Conservation (phyloP, 2,797 vertebrate species). For the Fistularia tabacaria region DNA sequence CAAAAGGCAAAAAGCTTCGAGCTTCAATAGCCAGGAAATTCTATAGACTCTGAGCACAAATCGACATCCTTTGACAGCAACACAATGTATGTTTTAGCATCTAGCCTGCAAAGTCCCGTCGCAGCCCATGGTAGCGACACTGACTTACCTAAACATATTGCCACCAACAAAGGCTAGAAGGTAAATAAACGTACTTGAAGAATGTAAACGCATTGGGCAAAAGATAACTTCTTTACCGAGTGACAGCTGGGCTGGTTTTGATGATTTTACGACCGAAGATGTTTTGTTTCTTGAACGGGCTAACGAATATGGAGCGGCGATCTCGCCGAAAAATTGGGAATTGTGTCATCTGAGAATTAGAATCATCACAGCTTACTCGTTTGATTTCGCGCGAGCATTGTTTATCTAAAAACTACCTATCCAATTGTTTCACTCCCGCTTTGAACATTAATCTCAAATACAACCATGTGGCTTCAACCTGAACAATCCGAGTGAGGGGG, state of each 20-base stretch:
- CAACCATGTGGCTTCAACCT: conserved; percentile 30
- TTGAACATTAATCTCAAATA: conserved; percentile 36
- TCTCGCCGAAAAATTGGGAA: conserved; percentile 40
- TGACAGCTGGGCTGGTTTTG: conserved; percentile 38
- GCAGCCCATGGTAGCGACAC: conserved; percentile 77
- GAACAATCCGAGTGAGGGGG: conserved; percentile 19
- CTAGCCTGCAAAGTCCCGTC: conserved; percentile 73
- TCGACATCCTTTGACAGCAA: conserved; percentile 74
- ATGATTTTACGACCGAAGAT: conserved; percentile 29
- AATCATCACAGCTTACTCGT: too few relatives aligned
- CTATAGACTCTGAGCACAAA: conserved; percentile 73
- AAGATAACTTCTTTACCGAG: conserved; percentile 37
- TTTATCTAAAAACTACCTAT: conserved; percentile 26
- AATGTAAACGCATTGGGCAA: conserved; percentile 30
- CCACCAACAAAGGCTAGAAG: conserved; percentile 61
- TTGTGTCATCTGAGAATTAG: conserved; percentile 24
- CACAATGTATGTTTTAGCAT: conserved; percentile 78
- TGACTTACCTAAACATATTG: conserved; percentile 73
- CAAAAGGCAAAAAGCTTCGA: conserved; percentile 56
- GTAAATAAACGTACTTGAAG: conserved; percentile 31
- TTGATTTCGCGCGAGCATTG: too few relatives aligned
- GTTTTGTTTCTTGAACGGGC: conserved; percentile 24
- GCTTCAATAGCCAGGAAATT: conserved; percentile 68
- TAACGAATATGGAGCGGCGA: conserved; percentile 10
- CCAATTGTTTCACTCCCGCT: conserved; percentile 39